Evolutionary conservation across 2,113 vertebrate genomes (phyloP).

Genomic region (Embiotoca jacksoni): DNA sequence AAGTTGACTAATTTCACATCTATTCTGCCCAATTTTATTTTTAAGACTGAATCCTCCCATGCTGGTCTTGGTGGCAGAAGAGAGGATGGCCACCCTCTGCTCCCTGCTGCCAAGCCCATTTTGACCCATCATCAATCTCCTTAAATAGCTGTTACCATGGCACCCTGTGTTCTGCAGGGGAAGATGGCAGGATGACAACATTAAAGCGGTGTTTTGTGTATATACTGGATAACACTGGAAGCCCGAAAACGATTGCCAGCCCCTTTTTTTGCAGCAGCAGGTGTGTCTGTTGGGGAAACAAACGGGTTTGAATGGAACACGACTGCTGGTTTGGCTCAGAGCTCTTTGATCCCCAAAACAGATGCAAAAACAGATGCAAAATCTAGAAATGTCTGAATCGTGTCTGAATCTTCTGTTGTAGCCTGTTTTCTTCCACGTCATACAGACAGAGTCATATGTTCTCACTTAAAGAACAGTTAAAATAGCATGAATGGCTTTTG

Average conservation of each 20-base stretch:
- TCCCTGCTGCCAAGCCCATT: constrained; percentile 24
- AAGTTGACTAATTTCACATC: neutral
- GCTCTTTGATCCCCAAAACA: neutral
- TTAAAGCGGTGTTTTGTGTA: constrained; percentile 53
- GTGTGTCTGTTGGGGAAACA: constrained; percentile 44
- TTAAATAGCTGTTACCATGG: constrained; percentile 59
- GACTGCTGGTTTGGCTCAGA: constrained; percentile 21
- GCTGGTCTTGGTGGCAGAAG: neutral
- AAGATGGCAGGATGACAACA: constrained; percentile 49
- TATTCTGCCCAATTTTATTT: neutral
- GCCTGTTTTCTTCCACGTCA: too few relatives aligned
- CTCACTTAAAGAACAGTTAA: neutral
- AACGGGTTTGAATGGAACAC: constrained; percentile 35
- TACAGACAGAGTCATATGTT: too few relatives aligned
- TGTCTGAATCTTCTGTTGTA: too few relatives aligned
- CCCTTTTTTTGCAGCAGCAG: constrained; percentile 29
- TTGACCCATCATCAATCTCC: constrained; percentile 54
- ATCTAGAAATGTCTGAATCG: too few relatives aligned
- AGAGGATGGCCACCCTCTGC: constrained; percentile 27
- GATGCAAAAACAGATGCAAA: constrained; percentile 37
- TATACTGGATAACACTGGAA: constrained; percentile 36
- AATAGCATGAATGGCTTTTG: constrained; percentile 35
- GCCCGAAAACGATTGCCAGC: constrained; percentile 12
- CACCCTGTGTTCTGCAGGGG: constrained; percentile 33
- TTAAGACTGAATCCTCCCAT: neutral